Evolutionary conservation across 2,113 vertebrate species (phyloP), one percentile per base, ranked within the genome.

Genomic region (Gymnarchus niloticus): DNA sequence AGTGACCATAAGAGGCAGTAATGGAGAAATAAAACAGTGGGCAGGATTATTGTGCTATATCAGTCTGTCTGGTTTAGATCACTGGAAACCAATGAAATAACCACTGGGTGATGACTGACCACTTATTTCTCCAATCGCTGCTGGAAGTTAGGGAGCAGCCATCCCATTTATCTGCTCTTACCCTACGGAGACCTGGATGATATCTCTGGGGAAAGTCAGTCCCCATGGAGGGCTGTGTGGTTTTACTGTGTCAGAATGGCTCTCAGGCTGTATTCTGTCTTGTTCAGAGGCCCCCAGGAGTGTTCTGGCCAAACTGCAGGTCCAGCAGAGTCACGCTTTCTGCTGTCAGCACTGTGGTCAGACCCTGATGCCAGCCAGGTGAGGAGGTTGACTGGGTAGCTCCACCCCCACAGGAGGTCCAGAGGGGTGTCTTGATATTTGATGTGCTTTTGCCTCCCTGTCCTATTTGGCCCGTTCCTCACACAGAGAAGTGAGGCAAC

Each of bases 281-380:
- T 84, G 77, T 80, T 84, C 92, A 99, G 98, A 96, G 87, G 56
- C 83, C 33, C 41, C 82, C 87, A 90, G 89, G 87, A 65, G 90
- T 85, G 90, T 95, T 92, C 93, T 94, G 77, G 93, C 95, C 87
- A 93, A 83, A 49, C 90, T 95, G 81, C 92, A 91, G 91, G 88
- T 93, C 3, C 91, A 94, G 87, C 93, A 94, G 90, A 92, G 87
- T 86, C 97, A 92, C 28, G 85, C 91, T 76, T 95, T 99, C 94
- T 91, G 91, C 90, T 99, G 98, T 92, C 97, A 99, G 17, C 91
- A 92, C 89, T 99, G 98, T 83, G 95, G 94, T 86, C 94, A 95
- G 61, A 76, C 92, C 81, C 76, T 96, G 85, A 93, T 96, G 46
- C 91, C 92, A 89, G 92, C 96, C 88, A 93, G 96, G 98, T 99